Evolutionary conservation across 2,113 vertebrate species (phyloP).

Genomic region (Nycticryphes semicollaris): DNA sequence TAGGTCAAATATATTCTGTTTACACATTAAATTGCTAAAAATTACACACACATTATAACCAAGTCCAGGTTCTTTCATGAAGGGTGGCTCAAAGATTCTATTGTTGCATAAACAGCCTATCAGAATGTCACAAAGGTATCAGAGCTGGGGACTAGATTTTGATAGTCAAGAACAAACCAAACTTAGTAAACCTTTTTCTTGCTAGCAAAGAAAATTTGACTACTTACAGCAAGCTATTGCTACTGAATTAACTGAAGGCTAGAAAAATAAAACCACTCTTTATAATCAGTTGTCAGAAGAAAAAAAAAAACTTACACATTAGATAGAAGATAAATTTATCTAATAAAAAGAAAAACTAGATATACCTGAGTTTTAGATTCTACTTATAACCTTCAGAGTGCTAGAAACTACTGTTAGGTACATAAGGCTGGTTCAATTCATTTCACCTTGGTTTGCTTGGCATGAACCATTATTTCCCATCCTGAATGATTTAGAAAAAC

Average conservation of each 20-base stretch:
- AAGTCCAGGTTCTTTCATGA: not conserved
- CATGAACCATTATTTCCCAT: not conserved
- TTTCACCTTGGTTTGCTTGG: not conserved
- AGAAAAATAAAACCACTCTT: slow-evolving; percentile 37
- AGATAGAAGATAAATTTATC: slow-evolving; percentile 10
- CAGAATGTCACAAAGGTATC: not conserved
- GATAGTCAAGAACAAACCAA: not conserved
- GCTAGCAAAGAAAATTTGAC: not conserved
- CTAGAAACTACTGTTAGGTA: not conserved
- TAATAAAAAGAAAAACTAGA: not conserved
- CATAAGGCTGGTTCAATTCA: not conserved
- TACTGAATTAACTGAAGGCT: not conserved
- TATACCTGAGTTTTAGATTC: slow-evolving; percentile 41
- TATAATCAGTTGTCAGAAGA: not conserved
- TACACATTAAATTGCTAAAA: not conserved
- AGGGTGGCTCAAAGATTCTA: not conserved
- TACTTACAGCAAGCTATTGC: not conserved
- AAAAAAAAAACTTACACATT: not conserved
- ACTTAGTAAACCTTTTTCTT: not conserved
- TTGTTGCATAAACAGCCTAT: not conserved
- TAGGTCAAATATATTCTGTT: slow-evolving; percentile 1
- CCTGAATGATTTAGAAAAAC: not conserved
- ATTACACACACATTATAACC: not conserved
- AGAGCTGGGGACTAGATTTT: not conserved
- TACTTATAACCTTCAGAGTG: not conserved